Conservation (phyloP, 2,888 invertebrate genomes). For the Rotaria sp. region DNA sequence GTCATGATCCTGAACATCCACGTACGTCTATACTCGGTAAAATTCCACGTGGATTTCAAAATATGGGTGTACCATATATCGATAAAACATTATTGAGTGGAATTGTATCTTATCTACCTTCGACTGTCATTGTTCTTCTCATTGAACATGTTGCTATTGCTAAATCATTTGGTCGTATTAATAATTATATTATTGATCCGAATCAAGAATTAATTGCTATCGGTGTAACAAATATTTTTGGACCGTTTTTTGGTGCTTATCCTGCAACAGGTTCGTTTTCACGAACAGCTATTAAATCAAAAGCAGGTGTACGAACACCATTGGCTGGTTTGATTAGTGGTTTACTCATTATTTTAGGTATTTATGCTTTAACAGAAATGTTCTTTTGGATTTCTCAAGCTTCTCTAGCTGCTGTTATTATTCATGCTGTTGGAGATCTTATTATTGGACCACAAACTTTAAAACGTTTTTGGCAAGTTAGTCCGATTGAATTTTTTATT, state of each 20-base stretch:
- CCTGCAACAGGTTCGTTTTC: conserved; percentile 64
- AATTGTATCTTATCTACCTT: too few relatives aligned
- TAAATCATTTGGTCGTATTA: too few relatives aligned
- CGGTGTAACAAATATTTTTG: conserved; percentile 69
- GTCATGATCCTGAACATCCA: too few relatives aligned
- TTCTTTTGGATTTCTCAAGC: conserved; percentile 67
- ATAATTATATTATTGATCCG: too few relatives aligned
- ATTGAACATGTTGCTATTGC: too few relatives aligned
- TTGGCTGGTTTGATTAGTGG: conserved; percentile 60
- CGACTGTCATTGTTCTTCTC: too few relatives aligned
- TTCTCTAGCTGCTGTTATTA: conserved; percentile 77
- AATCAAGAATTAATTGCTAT: conserved; percentile 84
- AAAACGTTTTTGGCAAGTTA: neutral
- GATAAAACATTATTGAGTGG: too few relatives aligned
- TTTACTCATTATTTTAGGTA: conserved; percentile 70
- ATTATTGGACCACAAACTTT: neutral
- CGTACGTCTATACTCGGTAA: too few relatives aligned
- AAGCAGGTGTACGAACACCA: conserved; percentile 23
- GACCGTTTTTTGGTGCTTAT: conserved; percentile 76
- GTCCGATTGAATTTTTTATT: neutral
- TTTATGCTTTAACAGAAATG: conserved; percentile 77
- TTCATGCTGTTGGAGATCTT: conserved; percentile 67
- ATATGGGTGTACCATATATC: too few relatives aligned
- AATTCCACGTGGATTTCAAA: too few relatives aligned
- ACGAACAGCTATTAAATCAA: neutral